These are phyloP conservation scores for Penaeus chinensis DNA, from an alignment of 1,140 invertebrate genomes.

Conservation along the genomic window DNA sequence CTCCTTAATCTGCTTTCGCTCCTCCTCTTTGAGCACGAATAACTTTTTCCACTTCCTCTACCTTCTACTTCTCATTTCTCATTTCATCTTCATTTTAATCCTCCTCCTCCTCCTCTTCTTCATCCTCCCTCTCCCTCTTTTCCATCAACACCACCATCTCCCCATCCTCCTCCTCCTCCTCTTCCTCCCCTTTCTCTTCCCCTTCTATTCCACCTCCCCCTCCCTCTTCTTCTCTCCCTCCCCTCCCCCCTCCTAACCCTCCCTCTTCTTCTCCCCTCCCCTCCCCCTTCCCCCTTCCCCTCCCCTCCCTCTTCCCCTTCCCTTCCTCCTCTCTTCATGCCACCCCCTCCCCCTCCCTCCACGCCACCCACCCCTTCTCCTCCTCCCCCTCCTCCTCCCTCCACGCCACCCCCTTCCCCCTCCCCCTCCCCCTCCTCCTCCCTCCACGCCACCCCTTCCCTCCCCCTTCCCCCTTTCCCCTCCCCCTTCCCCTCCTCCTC, in stretches of 20 bases:
- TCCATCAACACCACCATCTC: not conserved
- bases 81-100: not conserved
- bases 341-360: not conserved
- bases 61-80: not conserved
- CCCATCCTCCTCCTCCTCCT: not conserved
- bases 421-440: not conserved
- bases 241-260: not conserved
- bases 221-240: not conserved
- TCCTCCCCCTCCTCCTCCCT: not conserved
- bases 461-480: not conserved
- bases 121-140: not conserved
- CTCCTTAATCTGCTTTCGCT: not conserved
- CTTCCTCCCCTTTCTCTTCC: not conserved
- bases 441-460: not conserved
- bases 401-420: not conserved
- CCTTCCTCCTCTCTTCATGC: not conserved
- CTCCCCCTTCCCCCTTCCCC: not conserved
- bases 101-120: not conserved
- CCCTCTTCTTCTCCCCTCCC: not conserved
- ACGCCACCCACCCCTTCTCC: not conserved
- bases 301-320: not conserved
- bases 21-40: not conserved
- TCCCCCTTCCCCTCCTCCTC: not conserved
- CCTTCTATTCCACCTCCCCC: not conserved
- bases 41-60: not conserved